phyloP scores from a whole-genome alignment of 1,140 invertebrate genomes.

The Neodiprion virginianus region DNA sequence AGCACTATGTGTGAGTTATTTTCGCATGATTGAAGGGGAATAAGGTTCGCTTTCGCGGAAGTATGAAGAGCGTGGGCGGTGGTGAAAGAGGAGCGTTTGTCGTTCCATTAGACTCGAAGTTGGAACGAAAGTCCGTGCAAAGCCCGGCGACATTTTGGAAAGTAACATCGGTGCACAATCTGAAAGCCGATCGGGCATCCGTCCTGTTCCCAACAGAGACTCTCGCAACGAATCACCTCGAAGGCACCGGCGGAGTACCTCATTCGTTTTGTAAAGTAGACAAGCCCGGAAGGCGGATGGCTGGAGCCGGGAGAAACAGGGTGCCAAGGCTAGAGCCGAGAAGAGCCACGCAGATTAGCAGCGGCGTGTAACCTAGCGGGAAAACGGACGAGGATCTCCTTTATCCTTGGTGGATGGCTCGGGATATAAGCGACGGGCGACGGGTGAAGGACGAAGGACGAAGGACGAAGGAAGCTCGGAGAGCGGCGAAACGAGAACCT shows the following conservation, averaged over 20 bases:
- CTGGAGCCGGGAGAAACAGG: constrained; percentile 1
- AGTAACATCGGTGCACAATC: constrained; percentile 1
- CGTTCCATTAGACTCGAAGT: not conserved
- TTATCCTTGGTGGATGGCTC: constrained; percentile 1
- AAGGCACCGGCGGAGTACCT: constrained; percentile 1
- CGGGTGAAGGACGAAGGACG: not conserved
- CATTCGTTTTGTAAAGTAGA: constrained; percentile 7
- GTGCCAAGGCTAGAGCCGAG: not conserved
- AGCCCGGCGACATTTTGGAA: not conserved
- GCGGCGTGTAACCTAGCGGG: constrained; percentile 3
- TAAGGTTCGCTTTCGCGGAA: no score
- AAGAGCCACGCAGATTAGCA: constrained; percentile 4
- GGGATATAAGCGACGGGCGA: not conserved
- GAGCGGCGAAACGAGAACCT: not conserved
- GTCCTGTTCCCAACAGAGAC: not conserved
- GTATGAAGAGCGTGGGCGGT: no score
- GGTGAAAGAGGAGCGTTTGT: no score
- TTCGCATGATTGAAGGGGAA: no score
- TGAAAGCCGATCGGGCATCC: not conserved
- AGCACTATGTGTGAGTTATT: no score
- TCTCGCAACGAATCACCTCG: constrained; percentile 5
- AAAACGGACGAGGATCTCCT: constrained; percentile 2
- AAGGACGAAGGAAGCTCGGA: not conserved
- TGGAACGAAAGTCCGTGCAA: not conserved
- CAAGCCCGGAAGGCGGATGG: not conserved